Percentiles rank a stretch among this genome's conserved stretches.
Evolutionary conservation across 2,888 invertebrate genomes (phyloP).

Genomic region (Sarcophaga rosellei): DNA sequence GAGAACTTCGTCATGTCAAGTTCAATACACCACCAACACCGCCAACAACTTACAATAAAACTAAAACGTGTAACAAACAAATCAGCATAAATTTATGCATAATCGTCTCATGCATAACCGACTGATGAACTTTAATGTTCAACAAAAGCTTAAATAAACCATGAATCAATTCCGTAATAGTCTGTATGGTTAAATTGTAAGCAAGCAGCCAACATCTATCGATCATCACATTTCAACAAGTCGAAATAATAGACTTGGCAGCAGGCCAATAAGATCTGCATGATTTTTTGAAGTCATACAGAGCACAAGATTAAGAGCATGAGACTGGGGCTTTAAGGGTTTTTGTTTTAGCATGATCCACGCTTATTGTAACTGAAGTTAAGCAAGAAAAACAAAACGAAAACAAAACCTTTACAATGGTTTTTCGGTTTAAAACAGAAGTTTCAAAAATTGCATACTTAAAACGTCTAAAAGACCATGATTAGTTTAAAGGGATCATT

Average conservation of each 20-base stretch:
- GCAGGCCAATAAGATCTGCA: conserved; percentile 24
- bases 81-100: conserved; percentile 60
- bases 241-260: conserved; percentile 19
- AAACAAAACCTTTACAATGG: background rate
- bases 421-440: conserved; percentile 50
- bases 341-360: conserved; percentile 4
- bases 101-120: conserved; percentile 19
- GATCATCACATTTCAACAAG: conserved; percentile 55
- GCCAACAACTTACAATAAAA: background rate
- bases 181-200: too few species aligned
- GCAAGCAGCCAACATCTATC: conserved; percentile 51
- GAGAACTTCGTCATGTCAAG: conserved; percentile 27
- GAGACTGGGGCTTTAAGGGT: background rate
- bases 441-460: conserved; percentile 65
- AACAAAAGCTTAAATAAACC: conserved; percentile 8
- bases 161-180: conserved; percentile 1
- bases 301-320: background rate
- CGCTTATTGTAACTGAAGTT: conserved; percentile 23
- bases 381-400: background rate
- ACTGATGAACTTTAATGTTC: background rate
- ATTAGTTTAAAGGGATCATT: conserved; percentile 40
- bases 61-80: conserved; percentile 12
- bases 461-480: conserved; percentile 21
- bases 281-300: conserved; percentile 10
- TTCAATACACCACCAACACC: conserved; percentile 18